phyloP scores from a whole-genome alignment of 2,888 invertebrate genomes.

The Carabus problematicus region DNA sequence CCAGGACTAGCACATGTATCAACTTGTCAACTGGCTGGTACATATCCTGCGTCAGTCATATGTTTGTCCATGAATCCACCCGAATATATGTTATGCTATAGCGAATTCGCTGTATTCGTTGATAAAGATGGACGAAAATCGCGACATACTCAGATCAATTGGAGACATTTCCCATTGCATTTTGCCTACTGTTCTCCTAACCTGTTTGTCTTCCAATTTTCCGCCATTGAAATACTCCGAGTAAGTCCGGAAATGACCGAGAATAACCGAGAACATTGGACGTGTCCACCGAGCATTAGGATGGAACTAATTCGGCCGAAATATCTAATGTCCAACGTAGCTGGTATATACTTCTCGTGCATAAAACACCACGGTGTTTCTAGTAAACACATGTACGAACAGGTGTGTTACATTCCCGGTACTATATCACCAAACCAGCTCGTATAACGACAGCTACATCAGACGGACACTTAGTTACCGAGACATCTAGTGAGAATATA shows the following conservation, averaged over 20 bases:
- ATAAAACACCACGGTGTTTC: no score
- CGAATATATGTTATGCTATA: slow-evolving; percentile 85
- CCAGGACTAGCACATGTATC: slow-evolving; percentile 70
- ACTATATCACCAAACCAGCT: no score
- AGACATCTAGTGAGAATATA: no score
- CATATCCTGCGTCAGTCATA: slow-evolving; percentile 75
- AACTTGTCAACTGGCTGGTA: slow-evolving; percentile 66
- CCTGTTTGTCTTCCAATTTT: slow-evolving; percentile 77
- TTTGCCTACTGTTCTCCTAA: slow-evolving; percentile 80
- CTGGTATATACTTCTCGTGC: slow-evolving; percentile 49
- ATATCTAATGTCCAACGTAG: slow-evolving; percentile 59
- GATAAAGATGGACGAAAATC: slow-evolving; percentile 81
- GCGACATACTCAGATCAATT: slow-evolving; percentile 78
- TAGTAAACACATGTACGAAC: no score
- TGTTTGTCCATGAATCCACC: slow-evolving; percentile 65
- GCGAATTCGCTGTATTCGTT: slow-evolving; percentile 87
- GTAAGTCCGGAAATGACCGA: slow-evolving; percentile 50
- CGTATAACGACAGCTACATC: no score
- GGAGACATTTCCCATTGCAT: slow-evolving; percentile 78
- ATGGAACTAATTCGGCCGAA: slow-evolving; percentile 58
- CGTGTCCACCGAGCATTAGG: background rate
- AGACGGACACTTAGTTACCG: no score
- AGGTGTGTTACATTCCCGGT: no score
- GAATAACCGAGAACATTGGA: background rate
- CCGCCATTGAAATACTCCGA: slow-evolving; percentile 65